Evolutionary conservation across 1,140 invertebrate species (phyloP).

Genomic region (Drosophila santomea): DNA sequence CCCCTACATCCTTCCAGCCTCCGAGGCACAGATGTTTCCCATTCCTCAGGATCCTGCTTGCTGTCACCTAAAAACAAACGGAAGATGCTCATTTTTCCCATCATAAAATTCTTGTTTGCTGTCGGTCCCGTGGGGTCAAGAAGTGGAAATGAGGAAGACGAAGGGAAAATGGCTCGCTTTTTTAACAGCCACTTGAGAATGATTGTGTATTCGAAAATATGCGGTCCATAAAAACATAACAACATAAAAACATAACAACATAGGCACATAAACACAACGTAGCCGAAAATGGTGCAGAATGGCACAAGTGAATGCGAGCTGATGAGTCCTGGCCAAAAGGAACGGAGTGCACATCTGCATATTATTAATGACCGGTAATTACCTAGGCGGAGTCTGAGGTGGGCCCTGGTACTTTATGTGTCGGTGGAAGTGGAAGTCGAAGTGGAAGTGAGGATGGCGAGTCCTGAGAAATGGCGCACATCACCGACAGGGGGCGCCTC

Average conservation of each 20-base stretch:
- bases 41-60: conserved; percentile 28
- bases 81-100: conserved; percentile 53
- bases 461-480: conserved; percentile 57
- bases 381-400: conserved; percentile 50
- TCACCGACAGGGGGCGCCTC: conserved; percentile 48
- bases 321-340: background rate
- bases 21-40: conserved; percentile 27
- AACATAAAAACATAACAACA: conserved; percentile 68
- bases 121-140: conserved; percentile 65
- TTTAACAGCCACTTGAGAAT: conserved; percentile 71
- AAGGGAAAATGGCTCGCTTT: conserved; percentile 35
- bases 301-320: conserved; percentile 57
- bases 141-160: conserved; percentile 31
- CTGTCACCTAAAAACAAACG: conserved; percentile 56
- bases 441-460: background rate
- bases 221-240: conserved; percentile 77
- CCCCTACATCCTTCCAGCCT: conserved; percentile 11
- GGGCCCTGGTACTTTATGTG: conserved; percentile 1
- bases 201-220: conserved; percentile 61
- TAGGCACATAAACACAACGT: conserved; percentile 62
- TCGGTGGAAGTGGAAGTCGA: background rate
- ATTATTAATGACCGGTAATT: conserved; percentile 83
- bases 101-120: conserved; percentile 55
- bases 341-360: conserved; percentile 68
- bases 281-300: conserved; percentile 56